Evolutionary conservation across 2,888 invertebrate genomes (phyloP), one percentile per base, ranked within the genome.

Genomic region (Rhagonycha lutea): DNA sequence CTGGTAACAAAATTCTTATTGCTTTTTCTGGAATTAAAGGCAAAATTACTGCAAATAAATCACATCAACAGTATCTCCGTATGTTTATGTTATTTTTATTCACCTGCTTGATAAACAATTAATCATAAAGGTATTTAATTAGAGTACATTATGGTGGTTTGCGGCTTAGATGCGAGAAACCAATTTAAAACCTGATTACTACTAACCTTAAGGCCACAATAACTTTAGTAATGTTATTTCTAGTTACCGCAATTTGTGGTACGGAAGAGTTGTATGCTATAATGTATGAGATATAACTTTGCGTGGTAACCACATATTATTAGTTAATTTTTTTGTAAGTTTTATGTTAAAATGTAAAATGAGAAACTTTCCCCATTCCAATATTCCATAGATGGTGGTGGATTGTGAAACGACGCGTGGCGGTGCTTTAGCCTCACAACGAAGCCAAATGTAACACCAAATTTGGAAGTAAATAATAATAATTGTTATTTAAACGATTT

Each of bases 181-280:
- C 26, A 65, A 65, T 65, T 65, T 65, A 65, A 65, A 65, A 23
- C 63, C 26, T 65, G 23, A 65, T 65, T 65, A 65, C 26, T 65
- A 26, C 26, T 24, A 23, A 65, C 63, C 70, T 28, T 70, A 70
- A 61, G 61, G 61, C 61, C 61, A 28, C 61, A 61, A 70, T 70
- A 70, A 18, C 61, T 70, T 70, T 61, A 62, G 61, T 61, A 61
- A 61, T 70, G 61, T 28, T 61, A 61, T 62, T 70, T 70, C 61
- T 70, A 14, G 70, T 61, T 61, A 62, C 61, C 28, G 70, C 61
- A 70, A 70, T 70, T 61, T 62, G 29, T 60, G 61, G 61, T 62
- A 32, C 26, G 61, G 61, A 70, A 70, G 70, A 61, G 61, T 14
- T 47, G 47, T 47, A 47, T 47, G 47, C n/a, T 47, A n/a, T 47